Conservation (phyloP, 2,797 vertebrate genomes). For the Cercopithecus neglectus region DNA sequence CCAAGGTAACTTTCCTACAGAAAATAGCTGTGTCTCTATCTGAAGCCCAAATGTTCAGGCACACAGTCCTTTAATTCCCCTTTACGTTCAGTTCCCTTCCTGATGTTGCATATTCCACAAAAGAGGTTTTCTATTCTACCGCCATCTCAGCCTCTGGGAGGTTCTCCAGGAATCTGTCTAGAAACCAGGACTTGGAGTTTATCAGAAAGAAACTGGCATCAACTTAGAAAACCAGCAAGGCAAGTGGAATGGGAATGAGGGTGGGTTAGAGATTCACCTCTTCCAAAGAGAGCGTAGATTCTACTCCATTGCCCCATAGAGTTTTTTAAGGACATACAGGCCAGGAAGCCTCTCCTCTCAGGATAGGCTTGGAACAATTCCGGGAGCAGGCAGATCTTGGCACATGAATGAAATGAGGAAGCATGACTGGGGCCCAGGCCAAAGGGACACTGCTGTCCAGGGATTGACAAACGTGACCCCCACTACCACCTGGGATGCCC, state of each 20-base stretch:
- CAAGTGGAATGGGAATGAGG: not conserved
- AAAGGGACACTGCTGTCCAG: not conserved
- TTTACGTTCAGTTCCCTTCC: not conserved
- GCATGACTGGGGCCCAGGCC: not conserved
- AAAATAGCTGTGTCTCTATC: not conserved
- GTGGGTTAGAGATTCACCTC: not conserved
- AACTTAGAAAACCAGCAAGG: not conserved
- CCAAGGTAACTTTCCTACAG: not conserved
- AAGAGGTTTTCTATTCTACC: not conserved
- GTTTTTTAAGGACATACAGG: not conserved
- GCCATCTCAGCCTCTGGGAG: not conserved
- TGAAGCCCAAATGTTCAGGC: not conserved
- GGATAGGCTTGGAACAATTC: not conserved
- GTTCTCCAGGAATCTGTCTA: too few relatives aligned
- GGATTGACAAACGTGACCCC: not conserved
- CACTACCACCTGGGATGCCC: not conserved
- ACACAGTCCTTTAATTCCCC: not conserved
- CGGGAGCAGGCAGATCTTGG: not conserved
- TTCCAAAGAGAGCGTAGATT: not conserved
- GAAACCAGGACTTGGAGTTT: not conserved
- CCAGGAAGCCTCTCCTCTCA: not conserved
- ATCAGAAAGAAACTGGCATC: not conserved
- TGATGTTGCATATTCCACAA: not conserved
- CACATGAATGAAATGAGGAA: not conserved
- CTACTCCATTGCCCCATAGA: not conserved